Base-by-base conservation (phyloP, 2,797 vertebrate genomes). In the Pangasius sanitwongsei region DNA sequence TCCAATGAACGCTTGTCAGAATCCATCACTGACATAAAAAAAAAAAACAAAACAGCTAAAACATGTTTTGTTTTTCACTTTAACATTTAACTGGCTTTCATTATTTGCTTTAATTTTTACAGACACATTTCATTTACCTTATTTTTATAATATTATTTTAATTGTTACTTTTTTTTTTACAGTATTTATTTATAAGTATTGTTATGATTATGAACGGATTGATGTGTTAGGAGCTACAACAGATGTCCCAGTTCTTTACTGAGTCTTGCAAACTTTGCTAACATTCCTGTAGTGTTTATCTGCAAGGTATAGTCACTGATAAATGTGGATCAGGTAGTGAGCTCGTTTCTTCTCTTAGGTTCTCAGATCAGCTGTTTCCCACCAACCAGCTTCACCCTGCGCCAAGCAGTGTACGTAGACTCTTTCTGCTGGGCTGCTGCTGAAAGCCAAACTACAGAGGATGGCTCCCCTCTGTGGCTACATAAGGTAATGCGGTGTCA, bases 351-450 rank as follows among this genome's bases (percentile, higher is more conserved):
- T 90, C 83, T 91, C 88, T 12, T 93, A 99, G 98, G 98, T 90
- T 96, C 97, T 4, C 98, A 99, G 93, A 98, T 99, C 94, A 98
- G 96, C 95, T 99, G 98, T 89, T 99, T 99, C 88, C 95, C 98
- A 70, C 98, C 98, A 16, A 96, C 94, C 48, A 96, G 96, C 75
- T 99, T 99, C 94, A 97, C 97, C 63, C 94, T 95, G 97, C 94
- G 95, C 59, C 98, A 99, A 92, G 98, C 98, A 0, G 94, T 95
- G 0, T 99, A 98, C 0, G 96, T 97, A 89, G 98, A 99, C 87
- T 97, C 98, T 1, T 99, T 98, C 90, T 99, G 98, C 91, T 99
- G 98, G 98, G 98, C 98, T 1, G 97, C 97, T 1, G 95, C 99
- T 2, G 98, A 98, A 92, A 96, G 97, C 87, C 97, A 95, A 70